Conservation (phyloP, 2,113 vertebrate species). For the Dasyurus viverrinus region DNA sequence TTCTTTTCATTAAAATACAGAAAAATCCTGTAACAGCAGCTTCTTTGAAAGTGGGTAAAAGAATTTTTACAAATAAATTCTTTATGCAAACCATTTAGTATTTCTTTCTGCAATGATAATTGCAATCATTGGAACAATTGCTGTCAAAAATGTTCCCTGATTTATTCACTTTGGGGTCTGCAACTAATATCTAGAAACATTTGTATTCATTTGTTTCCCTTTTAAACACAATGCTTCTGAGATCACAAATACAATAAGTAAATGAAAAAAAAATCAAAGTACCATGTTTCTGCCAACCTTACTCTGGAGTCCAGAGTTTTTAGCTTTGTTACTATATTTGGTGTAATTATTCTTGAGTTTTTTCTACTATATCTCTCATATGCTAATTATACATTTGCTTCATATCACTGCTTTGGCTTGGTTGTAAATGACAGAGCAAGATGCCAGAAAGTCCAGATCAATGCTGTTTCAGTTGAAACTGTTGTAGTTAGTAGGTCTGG, state of each 20-base stretch:
- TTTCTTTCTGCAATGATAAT: conserved; percentile 49
- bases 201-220: conserved; percentile 49
- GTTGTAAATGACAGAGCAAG: conserved; percentile 49
- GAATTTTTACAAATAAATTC: conserved; percentile 41
- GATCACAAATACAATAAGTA: conserved; percentile 29
- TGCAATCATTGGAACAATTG: conserved; percentile 14
- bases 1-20: conserved; percentile 46
- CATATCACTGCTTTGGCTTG: conserved; percentile 41
- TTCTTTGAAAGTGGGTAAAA: conserved; percentile 24
- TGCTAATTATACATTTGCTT: conserved; percentile 50
- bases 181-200: conserved; percentile 28
- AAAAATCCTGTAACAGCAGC: background rate
- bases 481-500: conserved; percentile 12
- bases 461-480: background rate
- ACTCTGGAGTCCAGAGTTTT: background rate
- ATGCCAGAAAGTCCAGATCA: background rate
- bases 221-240: conserved; percentile 31
- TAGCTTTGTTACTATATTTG: conserved; percentile 32
- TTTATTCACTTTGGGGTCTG: conserved; percentile 34
- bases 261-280: background rate
- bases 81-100: conserved; percentile 1
- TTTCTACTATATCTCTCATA: conserved; percentile 51
- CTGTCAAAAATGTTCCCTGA: conserved; percentile 30
- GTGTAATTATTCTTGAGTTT: conserved; percentile 3
- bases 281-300: conserved; percentile 6